Base-by-base conservation (phyloP, 2,888 invertebrate genomes). In the Stenodema calcarata region DNA sequence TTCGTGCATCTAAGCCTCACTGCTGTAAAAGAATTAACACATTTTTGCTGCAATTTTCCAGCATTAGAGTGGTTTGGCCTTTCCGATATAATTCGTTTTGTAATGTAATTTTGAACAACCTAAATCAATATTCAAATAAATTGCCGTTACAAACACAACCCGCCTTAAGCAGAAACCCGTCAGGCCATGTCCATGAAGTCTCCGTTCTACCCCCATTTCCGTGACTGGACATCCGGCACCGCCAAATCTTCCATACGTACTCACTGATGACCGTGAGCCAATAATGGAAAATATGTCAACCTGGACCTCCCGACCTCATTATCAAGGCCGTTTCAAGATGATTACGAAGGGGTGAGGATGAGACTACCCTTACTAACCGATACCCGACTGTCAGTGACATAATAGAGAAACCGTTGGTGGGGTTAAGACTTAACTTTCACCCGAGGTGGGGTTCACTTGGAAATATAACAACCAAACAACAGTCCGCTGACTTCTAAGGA, bases 391-490 rank as follows among this genome's bases (percentile, higher is more conserved):
- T 73, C 30, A 73, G 73, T 73, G 73, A 73, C 73, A 73, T 73
- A 73, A 73, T 30, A 73, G 73, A n/a, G 73, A 73, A 73, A 73
- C 73, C 73, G n/a, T 35, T 28, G 73, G 73, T 73, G 73, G 73
- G 73, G 73, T 73, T 35, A 73, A 35, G 78, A 44, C 78, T 78
- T 44, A n/a, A 78, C 78, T 78, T 78, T 78, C 78, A 78, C 78
- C 78, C 78, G 23, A 42, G 78, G 78, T 78, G 78, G 78, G 78
- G 78, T 78, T 35, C 78, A 78, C 78, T 78, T 23, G 44, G 78
- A 78, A 78, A 78, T 78, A 78, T 44, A 78, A 12, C 78, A 44
- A 78, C 44, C 44, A 44, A 44, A 78, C 78, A 78, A 44, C 78
- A 78, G 78, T 78, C 27, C 12, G n/a, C 78, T 23, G 78, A 35